Evolutionary conservation across 2,113 vertebrate genomes (phyloP).

Genomic region (Muscicapa adusta): DNA sequence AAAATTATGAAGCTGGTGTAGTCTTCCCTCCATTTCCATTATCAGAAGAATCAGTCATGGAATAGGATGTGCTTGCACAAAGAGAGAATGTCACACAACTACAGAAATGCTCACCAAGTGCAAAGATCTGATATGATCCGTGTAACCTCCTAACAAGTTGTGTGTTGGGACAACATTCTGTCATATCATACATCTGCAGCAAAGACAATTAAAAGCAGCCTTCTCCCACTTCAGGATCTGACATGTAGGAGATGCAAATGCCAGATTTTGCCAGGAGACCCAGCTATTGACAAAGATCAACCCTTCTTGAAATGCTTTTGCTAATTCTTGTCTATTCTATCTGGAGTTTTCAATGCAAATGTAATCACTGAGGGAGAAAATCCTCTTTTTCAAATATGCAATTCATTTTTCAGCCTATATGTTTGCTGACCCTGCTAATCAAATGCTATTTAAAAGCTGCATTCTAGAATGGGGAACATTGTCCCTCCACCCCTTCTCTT

Average conservation of each 20-base stretch:
- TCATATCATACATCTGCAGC: rapidly evolving
- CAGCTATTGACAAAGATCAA: neutral
- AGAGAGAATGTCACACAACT: neutral
- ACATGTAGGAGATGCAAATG: neutral
- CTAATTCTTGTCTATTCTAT: neutral
- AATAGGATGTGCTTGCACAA: neutral
- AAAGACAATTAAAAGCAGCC: neutral
- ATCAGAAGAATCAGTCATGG: neutral
- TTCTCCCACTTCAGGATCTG: neutral
- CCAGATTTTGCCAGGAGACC: neutral
- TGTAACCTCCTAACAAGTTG: neutral
- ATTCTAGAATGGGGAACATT: neutral
- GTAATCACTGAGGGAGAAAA: neutral
- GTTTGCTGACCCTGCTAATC: neutral
- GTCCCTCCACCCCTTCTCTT: neutral
- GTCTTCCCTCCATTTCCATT: neutral
- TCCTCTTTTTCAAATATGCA: neutral
- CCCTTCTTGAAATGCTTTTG: neutral
- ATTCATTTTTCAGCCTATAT: neutral
- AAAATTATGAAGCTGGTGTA: neutral
- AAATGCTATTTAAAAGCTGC: neutral
- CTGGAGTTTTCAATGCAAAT: neutral
- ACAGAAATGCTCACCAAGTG: neutral
- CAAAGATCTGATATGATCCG: neutral
- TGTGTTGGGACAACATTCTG: neutral